Conservation (phyloP, 2,888 invertebrate species). For the Rhamnusium bicolor region DNA sequence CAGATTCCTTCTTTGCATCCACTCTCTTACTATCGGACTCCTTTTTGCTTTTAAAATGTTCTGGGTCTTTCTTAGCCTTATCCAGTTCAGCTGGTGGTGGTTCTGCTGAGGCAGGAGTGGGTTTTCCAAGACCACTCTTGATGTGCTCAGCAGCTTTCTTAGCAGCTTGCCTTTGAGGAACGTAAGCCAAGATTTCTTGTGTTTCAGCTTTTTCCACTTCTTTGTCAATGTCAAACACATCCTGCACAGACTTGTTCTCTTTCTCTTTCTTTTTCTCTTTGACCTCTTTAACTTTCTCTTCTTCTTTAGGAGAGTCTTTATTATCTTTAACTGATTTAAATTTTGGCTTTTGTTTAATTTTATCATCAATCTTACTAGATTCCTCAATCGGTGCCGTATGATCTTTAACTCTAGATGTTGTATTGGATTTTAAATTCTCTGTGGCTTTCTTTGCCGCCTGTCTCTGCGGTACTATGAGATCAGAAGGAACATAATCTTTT, state of each 20-base stretch:
- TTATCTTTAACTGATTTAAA: conserved; percentile 56
- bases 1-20: conserved; percentile 50
- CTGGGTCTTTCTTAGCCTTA: conserved; percentile 58
- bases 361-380: conserved; percentile 54
- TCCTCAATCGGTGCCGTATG: conserved; percentile 49
- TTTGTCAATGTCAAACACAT: conserved; percentile 76
- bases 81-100: conserved; percentile 62
- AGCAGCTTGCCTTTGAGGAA: conserved; percentile 92
- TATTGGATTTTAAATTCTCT: conserved; percentile 86
- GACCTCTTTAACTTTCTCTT: conserved; percentile 46
- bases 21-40: conserved; percentile 64
- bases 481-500: conserved; percentile 78
- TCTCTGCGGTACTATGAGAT: conserved; percentile 90
- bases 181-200: conserved; percentile 82
- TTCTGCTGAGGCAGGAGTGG: conserved; percentile 45
- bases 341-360: conserved; percentile 59
- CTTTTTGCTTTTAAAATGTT: conserved; percentile 54
- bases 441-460: conserved; percentile 94
- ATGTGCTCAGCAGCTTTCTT: conserved; percentile 94
- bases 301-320: conserved; percentile 43
- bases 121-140: conserved; percentile 82
- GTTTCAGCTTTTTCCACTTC: conserved; percentile 76
- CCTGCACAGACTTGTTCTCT: conserved; percentile 54
- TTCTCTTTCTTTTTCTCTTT: conserved; percentile 58
- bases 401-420: conserved; percentile 69